Evolutionary conservation across 2,797 vertebrate species (phyloP).

Genomic region (Chromis chromis): DNA sequence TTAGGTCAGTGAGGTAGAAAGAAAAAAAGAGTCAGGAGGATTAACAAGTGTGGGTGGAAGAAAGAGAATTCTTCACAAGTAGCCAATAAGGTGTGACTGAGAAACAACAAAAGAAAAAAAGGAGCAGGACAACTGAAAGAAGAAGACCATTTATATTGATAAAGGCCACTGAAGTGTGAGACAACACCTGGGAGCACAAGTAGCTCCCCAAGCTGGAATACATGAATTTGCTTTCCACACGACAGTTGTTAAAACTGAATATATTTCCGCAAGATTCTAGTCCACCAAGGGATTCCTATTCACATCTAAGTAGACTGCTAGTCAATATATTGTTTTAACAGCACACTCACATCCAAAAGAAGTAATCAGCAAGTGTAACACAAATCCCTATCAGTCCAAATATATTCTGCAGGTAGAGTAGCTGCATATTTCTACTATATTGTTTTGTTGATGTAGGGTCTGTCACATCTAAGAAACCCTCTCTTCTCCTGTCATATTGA

Average conservation of each 20-base stretch:
- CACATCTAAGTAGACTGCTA: slow-evolving; percentile 5
- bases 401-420: background rate
- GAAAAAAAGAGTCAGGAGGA: background rate
- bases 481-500: background rate
- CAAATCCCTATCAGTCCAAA: background rate
- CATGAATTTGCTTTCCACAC: slow-evolving; percentile 39
- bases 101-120: background rate
- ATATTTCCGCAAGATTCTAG: slow-evolving; percentile 15
- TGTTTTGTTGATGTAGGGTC: slow-evolving; percentile 14
- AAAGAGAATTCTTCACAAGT: slow-evolving; percentile 18
- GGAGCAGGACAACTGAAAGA: slow-evolving; percentile 5
- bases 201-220: slow-evolving; percentile 41
- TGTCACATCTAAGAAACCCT: background rate
- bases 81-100: slow-evolving; percentile 12
- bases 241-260: slow-evolving; percentile 42
- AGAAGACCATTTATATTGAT: slow-evolving; percentile 18
- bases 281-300: background rate
- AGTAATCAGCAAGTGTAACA: slow-evolving; percentile 1
- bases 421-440: background rate
- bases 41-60: slow-evolving; percentile 17
- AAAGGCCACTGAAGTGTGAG: slow-evolving; percentile 42
- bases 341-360: background rate
- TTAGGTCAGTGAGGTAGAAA: background rate
- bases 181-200: slow-evolving; percentile 35
- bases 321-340: slow-evolving; percentile 25